Conservation (phyloP, 2,113 vertebrate species). For the Halcyon malimbica region DNA sequence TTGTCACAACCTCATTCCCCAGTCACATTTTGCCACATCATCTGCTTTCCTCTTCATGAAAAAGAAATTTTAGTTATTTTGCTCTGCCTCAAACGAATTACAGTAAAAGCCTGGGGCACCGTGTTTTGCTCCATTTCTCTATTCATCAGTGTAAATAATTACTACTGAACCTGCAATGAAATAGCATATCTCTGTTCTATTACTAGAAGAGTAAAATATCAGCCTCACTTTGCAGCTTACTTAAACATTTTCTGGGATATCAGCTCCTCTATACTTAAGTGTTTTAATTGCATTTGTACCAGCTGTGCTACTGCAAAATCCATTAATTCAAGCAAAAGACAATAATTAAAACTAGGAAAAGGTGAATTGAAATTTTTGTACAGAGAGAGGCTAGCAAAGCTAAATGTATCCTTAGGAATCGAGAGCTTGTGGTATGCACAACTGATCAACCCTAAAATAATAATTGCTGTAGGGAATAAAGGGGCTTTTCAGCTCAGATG, state of each 20-base stretch:
- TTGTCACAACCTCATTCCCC: not conserved
- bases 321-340: not conserved
- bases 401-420: not conserved
- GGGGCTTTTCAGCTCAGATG: not conserved
- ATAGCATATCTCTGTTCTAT: not conserved
- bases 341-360: not conserved
- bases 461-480: slow-evolving; percentile 18
- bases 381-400: not conserved
- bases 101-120: not conserved
- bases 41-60: not conserved
- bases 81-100: not conserved
- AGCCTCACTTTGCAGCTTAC: not conserved
- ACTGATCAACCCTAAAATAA: not conserved
- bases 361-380: not conserved
- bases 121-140: not conserved
- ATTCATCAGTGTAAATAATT: not conserved
- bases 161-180: not conserved
- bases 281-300: not conserved
- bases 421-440: not conserved
- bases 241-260: not conserved
- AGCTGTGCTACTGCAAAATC: not conserved
- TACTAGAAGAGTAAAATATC: not conserved
- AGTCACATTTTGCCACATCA: not conserved
- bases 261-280: not conserved
- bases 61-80: not conserved